Conservation (phyloP, 1,140 invertebrate genomes). For the Ephestia elutella region DNA sequence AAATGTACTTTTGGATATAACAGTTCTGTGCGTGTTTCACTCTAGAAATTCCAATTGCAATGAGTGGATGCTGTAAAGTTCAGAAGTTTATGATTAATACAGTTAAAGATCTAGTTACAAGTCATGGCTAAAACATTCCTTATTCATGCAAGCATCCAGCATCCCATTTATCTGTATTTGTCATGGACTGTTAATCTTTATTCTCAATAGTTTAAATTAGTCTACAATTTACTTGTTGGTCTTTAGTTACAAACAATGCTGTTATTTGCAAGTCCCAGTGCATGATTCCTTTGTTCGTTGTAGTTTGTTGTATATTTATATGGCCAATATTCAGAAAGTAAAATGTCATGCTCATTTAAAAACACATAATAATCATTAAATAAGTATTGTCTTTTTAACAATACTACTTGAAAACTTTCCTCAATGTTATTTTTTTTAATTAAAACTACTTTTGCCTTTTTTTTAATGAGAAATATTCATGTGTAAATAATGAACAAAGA, state of each 20-base stretch:
- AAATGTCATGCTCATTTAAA: too few relatives aligned
- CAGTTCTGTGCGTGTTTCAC: conserved; percentile 59
- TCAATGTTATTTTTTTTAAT: too few relatives aligned
- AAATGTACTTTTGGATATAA: conserved; percentile 40
- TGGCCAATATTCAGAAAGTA: neutral
- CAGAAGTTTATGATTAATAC: conserved; percentile 34
- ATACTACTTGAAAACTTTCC: too few relatives aligned
- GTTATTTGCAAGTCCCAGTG: neutral
- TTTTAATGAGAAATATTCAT: too few relatives aligned
- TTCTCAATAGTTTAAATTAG: conserved; percentile 13
- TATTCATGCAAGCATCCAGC: conserved; percentile 1
- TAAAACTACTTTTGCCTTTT: too few relatives aligned
- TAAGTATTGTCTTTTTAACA: too few relatives aligned
- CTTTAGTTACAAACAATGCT: neutral
- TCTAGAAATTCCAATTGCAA: conserved; percentile 60
- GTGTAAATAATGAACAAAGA: too few relatives aligned
- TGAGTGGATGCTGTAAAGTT: conserved; percentile 54
- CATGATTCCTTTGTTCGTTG: neutral
- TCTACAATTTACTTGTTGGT: conserved; percentile 1
- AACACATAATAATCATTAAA: too few relatives aligned
- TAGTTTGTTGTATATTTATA: neutral
- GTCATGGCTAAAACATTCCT: conserved; percentile 8
- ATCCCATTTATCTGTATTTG: conserved; percentile 10
- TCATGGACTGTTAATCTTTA: conserved; percentile 12
- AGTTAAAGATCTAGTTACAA: conserved; percentile 4